Evolutionary conservation across 1,140 invertebrate genomes (phyloP).

Genomic region (Pseudachorutes palmiensis): DNA sequence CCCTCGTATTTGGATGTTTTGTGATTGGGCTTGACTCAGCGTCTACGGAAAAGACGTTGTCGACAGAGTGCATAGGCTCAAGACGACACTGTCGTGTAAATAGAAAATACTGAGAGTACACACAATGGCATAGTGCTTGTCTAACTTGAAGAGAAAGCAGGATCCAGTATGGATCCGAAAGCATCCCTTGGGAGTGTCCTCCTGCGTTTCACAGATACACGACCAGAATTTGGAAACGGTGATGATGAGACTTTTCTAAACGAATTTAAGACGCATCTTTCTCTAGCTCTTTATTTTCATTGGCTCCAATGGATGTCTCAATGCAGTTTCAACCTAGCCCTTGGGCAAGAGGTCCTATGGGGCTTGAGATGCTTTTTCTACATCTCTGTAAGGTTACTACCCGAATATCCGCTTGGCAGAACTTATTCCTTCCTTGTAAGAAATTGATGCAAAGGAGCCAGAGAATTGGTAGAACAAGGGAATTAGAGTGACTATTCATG

Average conservation of each 20-base stretch:
- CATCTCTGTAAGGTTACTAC: too few relatives aligned
- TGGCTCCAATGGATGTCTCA: too few relatives aligned
- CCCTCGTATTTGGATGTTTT: not conserved
- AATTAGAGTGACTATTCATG: constrained; percentile 9
- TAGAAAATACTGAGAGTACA: too few relatives aligned
- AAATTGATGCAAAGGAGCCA: not conserved
- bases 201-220: not conserved
- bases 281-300: not conserved
- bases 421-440: not conserved
- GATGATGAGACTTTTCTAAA: not conserved
- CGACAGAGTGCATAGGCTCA: too few relatives aligned
- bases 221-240: constrained; percentile 4
- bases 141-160: too few relatives aligned
- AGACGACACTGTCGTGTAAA: too few relatives aligned
- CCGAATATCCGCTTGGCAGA: too few relatives aligned
- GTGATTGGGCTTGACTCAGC: not conserved
- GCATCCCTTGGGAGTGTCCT: not conserved
- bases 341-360: too few relatives aligned
- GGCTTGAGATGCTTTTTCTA: too few relatives aligned
- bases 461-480: not conserved
- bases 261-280: constrained; percentile 1
- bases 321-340: too few relatives aligned
- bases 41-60: not conserved
- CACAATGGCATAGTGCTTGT: too few relatives aligned
- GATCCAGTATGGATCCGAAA: not conserved